These are phyloP conservation scores for Speoplatyrhinus poulsoni DNA, from an alignment of 2,113 vertebrate species.

Conservation along the genomic window DNA sequence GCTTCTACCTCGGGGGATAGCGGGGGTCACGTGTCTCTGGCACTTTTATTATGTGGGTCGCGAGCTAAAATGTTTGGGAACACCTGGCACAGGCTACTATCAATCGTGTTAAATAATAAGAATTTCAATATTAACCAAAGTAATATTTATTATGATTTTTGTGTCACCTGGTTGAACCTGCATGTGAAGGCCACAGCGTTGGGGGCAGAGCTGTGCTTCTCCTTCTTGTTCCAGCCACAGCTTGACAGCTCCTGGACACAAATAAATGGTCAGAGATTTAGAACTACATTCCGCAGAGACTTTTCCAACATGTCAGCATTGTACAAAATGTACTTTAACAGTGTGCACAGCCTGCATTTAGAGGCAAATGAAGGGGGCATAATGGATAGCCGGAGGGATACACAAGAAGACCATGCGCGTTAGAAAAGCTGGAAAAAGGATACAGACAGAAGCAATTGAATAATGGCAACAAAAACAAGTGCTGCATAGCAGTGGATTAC, in stretches of 20 bases:
- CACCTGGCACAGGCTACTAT: too few relatives aligned
- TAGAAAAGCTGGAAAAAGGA: background rate
- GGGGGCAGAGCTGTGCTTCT: slow-evolving; percentile 96
- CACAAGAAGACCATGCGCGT: background rate
- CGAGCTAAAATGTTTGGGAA: too few relatives aligned
- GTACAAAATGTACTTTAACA: slow-evolving; percentile 25
- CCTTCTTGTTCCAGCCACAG: slow-evolving; percentile 99
- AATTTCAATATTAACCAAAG: too few relatives aligned
- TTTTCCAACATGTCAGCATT: background rate
- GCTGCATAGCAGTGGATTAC: background rate
- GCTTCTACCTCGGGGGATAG: too few relatives aligned
- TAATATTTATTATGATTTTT: too few relatives aligned
- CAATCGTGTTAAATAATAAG: too few relatives aligned
- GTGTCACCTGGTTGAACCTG: slow-evolving; percentile 90
- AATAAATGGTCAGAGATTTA: slow-evolving; percentile 20
- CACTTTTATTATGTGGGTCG: too few relatives aligned
- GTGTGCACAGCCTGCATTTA: slow-evolving; percentile 6
- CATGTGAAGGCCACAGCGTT: slow-evolving; percentile 98
- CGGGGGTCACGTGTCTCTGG: too few relatives aligned
- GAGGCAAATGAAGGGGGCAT: slow-evolving; percentile 10
- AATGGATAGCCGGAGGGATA: background rate
- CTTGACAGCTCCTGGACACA: slow-evolving; percentile 91
- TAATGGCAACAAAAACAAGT: background rate
- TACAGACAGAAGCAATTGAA: background rate
- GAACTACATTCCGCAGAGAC: background rate